Conservation (phyloP, 2,113 vertebrate genomes). For the Balaeniceps rex region DNA sequence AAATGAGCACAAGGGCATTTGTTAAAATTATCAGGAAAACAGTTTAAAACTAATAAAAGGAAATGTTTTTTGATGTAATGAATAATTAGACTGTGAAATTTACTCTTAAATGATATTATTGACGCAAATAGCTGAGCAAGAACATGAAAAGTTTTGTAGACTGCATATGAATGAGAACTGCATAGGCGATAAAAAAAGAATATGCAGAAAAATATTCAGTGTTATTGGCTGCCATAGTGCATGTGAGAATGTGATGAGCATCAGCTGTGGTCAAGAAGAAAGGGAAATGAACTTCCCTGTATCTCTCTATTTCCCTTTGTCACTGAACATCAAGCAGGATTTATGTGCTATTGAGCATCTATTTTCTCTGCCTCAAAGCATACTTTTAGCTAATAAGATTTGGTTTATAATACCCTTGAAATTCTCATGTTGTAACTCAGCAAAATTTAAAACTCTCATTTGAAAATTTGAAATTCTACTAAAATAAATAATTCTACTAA, state of each 20-base stretch:
- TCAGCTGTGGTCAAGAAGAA: background rate
- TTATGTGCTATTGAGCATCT: background rate
- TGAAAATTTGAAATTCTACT: background rate
- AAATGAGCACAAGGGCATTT: background rate
- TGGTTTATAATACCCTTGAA: background rate
- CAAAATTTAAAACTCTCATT: background rate
- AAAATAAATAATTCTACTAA: no score
- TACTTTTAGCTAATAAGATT: background rate
- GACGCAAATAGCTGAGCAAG: background rate
- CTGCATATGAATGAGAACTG: background rate
- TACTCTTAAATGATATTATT: background rate
- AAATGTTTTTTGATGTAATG: background rate
- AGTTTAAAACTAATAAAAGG: background rate
- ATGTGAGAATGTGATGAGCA: background rate
- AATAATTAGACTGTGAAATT: conserved; percentile 18
- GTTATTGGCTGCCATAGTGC: background rate
- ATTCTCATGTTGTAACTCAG: background rate
- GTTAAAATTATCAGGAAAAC: background rate
- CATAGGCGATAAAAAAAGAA: background rate
- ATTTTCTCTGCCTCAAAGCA: background rate
- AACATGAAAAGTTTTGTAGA: background rate
- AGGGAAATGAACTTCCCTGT: background rate
- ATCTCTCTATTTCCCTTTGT: background rate
- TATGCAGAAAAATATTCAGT: background rate
- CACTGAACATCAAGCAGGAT: background rate